Evolutionary conservation across 1,140 invertebrate species (phyloP).

Genomic region (Drosophila sechellia): DNA sequence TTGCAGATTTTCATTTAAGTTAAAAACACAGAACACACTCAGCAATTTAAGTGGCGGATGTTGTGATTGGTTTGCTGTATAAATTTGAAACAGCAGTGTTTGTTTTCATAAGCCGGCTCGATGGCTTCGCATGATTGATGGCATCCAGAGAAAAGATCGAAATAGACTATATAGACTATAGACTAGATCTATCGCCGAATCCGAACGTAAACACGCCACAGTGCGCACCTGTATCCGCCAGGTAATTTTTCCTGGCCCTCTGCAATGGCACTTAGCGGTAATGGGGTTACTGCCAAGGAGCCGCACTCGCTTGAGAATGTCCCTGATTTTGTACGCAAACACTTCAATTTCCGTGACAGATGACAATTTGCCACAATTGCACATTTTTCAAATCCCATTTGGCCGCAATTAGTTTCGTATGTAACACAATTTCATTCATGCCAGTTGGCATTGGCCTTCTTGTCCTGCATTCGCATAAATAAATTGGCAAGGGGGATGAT

Average conservation of each 20-base stretch:
- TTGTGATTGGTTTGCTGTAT: neutral
- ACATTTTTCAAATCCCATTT: constrained; percentile 39
- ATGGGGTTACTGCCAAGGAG: constrained; percentile 60
- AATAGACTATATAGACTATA: constrained; percentile 5
- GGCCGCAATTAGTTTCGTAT: constrained; percentile 56
- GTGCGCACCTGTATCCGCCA: constrained; percentile 17
- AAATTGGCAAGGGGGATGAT: constrained; percentile 23
- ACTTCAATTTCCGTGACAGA: constrained; percentile 58
- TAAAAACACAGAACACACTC: neutral
- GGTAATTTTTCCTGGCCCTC: constrained; percentile 48
- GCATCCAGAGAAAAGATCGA: neutral
- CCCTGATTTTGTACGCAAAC: constrained; percentile 54
- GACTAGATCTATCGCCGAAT: neutral
- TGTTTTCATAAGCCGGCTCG: constrained; percentile 9
- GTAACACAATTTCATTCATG: constrained; percentile 68
- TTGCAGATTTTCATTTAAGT: neutral
- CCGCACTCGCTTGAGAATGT: constrained; percentile 32
- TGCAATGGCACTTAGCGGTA: constrained; percentile 62
- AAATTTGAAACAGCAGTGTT: neutral
- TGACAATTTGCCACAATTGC: constrained; percentile 48
- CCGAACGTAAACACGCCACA: constrained; percentile 10
- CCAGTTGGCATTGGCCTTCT: constrained; percentile 8
- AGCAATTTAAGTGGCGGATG: neutral
- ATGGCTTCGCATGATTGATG: constrained; percentile 9
- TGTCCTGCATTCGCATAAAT: constrained; percentile 22